Evolutionary conservation across 35 echinoderm and acorn worm genomes (phyloP).

Genomic region (Eucidaris tribuloides): DNA sequence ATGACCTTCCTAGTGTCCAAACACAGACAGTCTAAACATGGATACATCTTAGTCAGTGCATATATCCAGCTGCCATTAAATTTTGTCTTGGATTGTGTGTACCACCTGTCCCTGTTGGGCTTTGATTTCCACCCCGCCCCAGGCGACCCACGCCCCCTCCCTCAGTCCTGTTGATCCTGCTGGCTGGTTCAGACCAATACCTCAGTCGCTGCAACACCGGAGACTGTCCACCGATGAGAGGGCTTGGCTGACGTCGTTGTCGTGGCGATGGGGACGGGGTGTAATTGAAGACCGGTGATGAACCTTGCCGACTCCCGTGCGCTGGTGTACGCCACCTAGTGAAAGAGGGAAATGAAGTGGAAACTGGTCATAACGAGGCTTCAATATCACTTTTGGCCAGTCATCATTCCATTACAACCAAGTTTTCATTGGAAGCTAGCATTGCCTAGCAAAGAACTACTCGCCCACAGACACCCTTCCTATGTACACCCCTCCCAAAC

Average conservation of each 20-base stretch:
- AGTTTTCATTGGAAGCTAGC: too few relatives aligned
- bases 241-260: not conserved
- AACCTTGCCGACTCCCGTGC: not conserved
- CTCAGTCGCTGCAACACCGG: not conserved
- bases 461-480: too few relatives aligned
- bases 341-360: too few relatives aligned
- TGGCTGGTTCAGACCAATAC: not conserved
- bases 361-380: too few relatives aligned
- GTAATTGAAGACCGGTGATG: not conserved
- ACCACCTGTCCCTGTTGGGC: not conserved
- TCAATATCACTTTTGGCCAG: too few relatives aligned
- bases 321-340: slow-evolving; percentile 12
- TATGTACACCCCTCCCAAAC: too few relatives aligned
- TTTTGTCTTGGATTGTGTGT: not conserved
- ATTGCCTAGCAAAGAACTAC: too few relatives aligned
- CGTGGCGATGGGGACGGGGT: not conserved
- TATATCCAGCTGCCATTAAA: not conserved
- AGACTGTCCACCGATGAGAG: not conserved
- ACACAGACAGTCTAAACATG: too few relatives aligned
- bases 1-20: too few relatives aligned
- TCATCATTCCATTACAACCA: too few relatives aligned
- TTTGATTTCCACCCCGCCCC: not conserved
- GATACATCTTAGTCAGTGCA: too few relatives aligned
- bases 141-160: not conserved
- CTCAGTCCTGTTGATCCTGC: not conserved